Evolutionary conservation across 2,113 vertebrate species (phyloP).

Genomic region (Petroica traversi): DNA sequence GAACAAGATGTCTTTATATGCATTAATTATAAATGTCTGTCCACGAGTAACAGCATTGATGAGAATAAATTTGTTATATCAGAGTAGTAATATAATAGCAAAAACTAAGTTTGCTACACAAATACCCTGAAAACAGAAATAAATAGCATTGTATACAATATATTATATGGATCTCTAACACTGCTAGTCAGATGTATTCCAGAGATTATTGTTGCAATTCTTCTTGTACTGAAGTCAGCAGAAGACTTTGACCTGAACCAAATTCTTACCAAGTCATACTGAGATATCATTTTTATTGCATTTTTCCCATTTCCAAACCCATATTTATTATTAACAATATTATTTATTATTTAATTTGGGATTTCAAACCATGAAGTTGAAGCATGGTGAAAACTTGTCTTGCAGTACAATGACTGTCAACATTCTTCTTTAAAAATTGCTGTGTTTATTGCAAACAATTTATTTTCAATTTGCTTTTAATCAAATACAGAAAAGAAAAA

Average conservation of each 20-base stretch:
- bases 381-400: background rate
- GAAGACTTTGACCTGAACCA: background rate
- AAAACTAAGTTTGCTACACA: background rate
- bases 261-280: background rate
- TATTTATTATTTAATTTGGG: background rate
- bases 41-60: accelerated
- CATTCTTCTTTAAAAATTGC: background rate
- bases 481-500: background rate
- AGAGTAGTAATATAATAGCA: background rate
- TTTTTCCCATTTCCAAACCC: background rate
- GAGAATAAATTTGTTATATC: background rate
- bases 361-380: background rate
- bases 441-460: background rate
- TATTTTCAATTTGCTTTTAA: background rate
- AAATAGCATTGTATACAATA: background rate
- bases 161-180: background rate
- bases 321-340: background rate
- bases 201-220: background rate
- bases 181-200: background rate
- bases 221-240: background rate
- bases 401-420: background rate
- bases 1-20: background rate
- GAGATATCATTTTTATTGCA: background rate
- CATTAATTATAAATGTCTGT: background rate
- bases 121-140: background rate